These are phyloP conservation scores for Chondrosia reniformis DNA, from an alignment of 37 sponge, comb jelly and placozoan genomes.

Conservation along the genomic window DNA sequence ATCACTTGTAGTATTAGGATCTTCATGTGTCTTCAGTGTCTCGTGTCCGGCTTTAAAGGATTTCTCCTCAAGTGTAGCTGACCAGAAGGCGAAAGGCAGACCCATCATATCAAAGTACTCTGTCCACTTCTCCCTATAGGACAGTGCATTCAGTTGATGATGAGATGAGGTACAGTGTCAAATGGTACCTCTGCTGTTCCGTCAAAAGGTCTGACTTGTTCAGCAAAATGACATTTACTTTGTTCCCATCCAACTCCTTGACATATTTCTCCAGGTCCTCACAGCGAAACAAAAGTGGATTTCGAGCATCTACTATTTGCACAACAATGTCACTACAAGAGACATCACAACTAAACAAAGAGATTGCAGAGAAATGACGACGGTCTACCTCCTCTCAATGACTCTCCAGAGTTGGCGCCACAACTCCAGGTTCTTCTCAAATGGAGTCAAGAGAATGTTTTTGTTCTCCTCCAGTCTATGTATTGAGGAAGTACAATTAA, in stretches of 20 bases:
- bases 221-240: constrained; percentile 73
- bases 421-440: constrained; percentile 71
- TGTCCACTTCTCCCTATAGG: constrained; percentile 43
- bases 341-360: not conserved
- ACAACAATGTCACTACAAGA: constrained; percentile 78
- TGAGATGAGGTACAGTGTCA: no score
- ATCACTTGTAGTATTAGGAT: not conserved
- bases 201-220: constrained; percentile 88
- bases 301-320: constrained; percentile 92
- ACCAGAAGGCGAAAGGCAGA: constrained; percentile 58
- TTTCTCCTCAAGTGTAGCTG: constrained; percentile 24
- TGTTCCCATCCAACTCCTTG: constrained; percentile 52
- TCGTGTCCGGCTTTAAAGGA: not conserved
- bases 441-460: constrained; percentile 64
- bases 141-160: no score
- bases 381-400: constrained; percentile 21
- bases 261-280: constrained; percentile 90
- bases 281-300: constrained; percentile 82
- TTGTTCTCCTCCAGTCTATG: constrained; percentile 56
- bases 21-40: not conserved
- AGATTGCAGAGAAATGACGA: not conserved
- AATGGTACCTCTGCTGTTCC: constrained; percentile 71
- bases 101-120: constrained; percentile 47
- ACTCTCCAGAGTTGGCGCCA: constrained; percentile 85
- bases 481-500: no score